A percentile compares a stretch with the other conserved stretches of the same genome.
phyloP scores from a whole-genome alignment of 2,888 invertebrate genomes.

The Hydraecia micacea region DNA sequence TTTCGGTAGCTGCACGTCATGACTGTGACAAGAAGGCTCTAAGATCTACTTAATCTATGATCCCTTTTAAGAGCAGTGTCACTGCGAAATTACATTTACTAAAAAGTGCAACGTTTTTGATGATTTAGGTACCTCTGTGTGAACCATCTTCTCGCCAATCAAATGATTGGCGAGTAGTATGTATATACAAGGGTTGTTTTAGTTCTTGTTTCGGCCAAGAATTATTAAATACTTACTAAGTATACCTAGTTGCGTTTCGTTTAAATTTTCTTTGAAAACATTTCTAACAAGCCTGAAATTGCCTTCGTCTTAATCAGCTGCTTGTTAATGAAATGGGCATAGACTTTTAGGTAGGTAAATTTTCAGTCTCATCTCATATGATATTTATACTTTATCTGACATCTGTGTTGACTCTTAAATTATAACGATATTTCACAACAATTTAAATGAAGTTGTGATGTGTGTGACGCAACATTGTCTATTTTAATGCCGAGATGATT shows the following conservation, averaged over 20 bases:
- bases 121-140: background rate
- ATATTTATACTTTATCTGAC: constrained; percentile 19
- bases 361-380: background rate
- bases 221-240: background rate
- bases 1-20: background rate
- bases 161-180: background rate
- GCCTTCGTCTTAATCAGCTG: background rate
- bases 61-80: background rate
- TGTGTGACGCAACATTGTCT: constrained; percentile 26
- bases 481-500: constrained; percentile 26
- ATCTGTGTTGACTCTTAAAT: constrained; percentile 29
- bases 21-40: background rate
- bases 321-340: constrained; percentile 16
- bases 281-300: background rate
- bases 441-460: background rate
- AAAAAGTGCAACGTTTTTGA: background rate
- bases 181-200: background rate
- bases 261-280: background rate
- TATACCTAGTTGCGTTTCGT: background rate
- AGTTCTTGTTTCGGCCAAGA: background rate
- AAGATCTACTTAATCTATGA: background rate
- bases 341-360: constrained; percentile 17
- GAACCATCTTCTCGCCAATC: background rate
- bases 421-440: constrained; percentile 28
- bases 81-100: background rate